phyloP scores from a whole-genome alignment of 2,888 invertebrate species.

The Meteorus colon region DNA sequence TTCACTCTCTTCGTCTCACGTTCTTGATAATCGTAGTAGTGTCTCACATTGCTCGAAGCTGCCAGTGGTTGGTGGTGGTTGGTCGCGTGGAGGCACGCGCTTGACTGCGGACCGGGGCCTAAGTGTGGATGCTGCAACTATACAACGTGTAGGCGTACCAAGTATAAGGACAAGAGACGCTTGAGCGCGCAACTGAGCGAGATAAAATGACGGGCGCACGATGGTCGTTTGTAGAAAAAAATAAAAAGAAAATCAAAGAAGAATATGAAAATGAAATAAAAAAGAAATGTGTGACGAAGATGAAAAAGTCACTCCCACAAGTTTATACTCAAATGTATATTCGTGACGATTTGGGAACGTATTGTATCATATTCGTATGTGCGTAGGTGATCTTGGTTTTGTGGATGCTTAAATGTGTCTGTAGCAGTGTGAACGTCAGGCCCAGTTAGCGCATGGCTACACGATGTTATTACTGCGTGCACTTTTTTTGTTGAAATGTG shows the following conservation, averaged over 20 bases:
- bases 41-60: slow-evolving; percentile 37
- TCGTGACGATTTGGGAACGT: not conserved
- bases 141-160: slow-evolving; percentile 70
- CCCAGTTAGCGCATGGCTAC: not conserved
- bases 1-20: slow-evolving; percentile 11
- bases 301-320: slow-evolving; percentile 49
- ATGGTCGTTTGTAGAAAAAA: slow-evolving; percentile 32
- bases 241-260: slow-evolving; percentile 26
- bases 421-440: not conserved
- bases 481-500: slow-evolving; percentile 17
- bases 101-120: slow-evolving; percentile 69
- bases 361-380: not conserved
- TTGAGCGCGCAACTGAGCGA: slow-evolving; percentile 49
- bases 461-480: not conserved
- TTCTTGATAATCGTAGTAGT: slow-evolving; percentile 24
- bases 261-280: slow-evolving; percentile 48
- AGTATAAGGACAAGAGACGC: slow-evolving; percentile 51
- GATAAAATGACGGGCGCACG: slow-evolving; percentile 50
- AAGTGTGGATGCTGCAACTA: slow-evolving; percentile 72
- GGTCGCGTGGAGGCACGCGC: slow-evolving; percentile 74
- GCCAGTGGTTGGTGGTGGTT: slow-evolving; percentile 69
- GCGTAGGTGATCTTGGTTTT: slow-evolving; percentile 39
- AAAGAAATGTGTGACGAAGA: slow-evolving; percentile 51
- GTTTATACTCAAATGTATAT: not conserved
- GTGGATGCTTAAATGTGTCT: slow-evolving; percentile 21